Evolutionary conservation across 2,888 invertebrate species (phyloP), one percentile per base, ranked within the genome.

Genomic region (Yponomeuta malinellus): DNA sequence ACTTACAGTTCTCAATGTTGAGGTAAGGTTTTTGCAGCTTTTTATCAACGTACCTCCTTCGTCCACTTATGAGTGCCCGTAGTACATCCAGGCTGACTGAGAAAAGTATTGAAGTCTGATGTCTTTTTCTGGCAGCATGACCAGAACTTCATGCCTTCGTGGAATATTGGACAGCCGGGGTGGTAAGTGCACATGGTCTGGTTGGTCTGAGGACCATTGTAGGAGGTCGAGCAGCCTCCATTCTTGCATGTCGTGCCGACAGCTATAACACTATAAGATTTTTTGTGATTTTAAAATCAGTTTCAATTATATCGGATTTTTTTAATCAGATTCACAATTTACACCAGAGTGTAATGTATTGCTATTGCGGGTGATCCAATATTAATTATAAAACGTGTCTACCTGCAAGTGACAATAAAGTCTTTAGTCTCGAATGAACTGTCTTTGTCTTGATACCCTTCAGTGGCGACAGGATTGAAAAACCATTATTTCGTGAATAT

Each of bases 71-170:
- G 99, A 69, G 93, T 93, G 6, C 98, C 99, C 72, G 93, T 93
- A 5, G 94, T 93, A 82, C 99, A 99, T 0, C 99, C 99, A 70
- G 94, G 95, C 92, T 99, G 99, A 71, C 95, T 96, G 71, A 99
- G 93, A 82, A 99, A 99, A 2, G 94, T 94, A 72, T 96, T 94
- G 83, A 99, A 99, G 83, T 99, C 99, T 0, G 97, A 95, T 0
- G 99, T 99, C 80, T 96, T 95, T 79, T 96, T 96, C 78, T 96
- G 95, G 82, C 99, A 99, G 83, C 99, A 99, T 0, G 98, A 96
- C 99, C 99, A 99, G 86, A 95, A 99, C 84, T 99, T 99, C 83
- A 98, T 91, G 0, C 98, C 99, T 91, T 99, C 99, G 79, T 99
- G 99, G 85, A 99, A 99, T 70, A 99, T 94, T 0, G 99, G 98